Percentiles rank a stretch among this genome's conserved stretches.
Evolutionary conservation across 2,113 vertebrate species (phyloP).

Genomic region (Chloebia gouldiae): DNA sequence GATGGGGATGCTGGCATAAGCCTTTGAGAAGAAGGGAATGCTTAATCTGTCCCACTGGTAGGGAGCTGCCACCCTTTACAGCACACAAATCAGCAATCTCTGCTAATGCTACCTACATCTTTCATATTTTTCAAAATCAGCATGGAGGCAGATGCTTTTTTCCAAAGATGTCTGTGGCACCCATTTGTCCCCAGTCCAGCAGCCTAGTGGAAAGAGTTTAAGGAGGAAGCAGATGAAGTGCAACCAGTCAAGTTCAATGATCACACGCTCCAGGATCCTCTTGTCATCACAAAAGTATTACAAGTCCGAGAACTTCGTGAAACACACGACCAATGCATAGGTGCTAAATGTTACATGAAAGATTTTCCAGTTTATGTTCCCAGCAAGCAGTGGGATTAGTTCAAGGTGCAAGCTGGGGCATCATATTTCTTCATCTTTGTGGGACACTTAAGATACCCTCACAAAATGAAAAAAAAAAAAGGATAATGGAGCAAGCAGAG

Average conservation of each 20-base stretch:
- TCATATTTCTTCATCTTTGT: not conserved
- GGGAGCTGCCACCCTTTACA: not conserved
- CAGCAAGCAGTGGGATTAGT: accelerated
- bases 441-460: no score
- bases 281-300: not conserved
- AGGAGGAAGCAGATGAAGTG: not conserved
- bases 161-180: not conserved
- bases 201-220: not conserved
- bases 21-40: not conserved
- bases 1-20: not conserved
- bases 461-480: not conserved
- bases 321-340: not conserved
- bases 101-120: not conserved
- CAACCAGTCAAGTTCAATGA: not conserved
- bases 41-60: not conserved
- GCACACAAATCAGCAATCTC: not conserved
- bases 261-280: not conserved
- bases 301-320: not conserved
- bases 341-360: not conserved
- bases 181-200: accelerated
- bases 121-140: not conserved
- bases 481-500: not conserved
- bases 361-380: not conserved
- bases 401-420: not conserved
- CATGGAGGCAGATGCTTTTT: not conserved